phyloP scores from a whole-genome alignment of 2,797 vertebrate genomes.

The Gymnocypris eckloni region DNA sequence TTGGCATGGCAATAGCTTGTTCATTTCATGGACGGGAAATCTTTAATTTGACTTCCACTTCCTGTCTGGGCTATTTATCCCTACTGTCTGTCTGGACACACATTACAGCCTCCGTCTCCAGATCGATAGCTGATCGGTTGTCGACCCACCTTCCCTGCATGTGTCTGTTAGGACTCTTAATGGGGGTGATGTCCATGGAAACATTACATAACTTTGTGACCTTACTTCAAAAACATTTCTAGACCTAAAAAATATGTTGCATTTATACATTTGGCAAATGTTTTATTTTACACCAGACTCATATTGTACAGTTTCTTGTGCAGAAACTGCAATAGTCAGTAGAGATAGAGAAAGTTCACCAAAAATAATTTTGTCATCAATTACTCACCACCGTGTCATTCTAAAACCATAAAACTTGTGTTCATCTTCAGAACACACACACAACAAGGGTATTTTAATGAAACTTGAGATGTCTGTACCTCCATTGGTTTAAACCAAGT shows the following conservation, averaged over 20 bases:
- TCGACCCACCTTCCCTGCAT: not conserved
- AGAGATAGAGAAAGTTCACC: not conserved
- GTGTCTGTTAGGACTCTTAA: not conserved
- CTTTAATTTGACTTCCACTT: constrained; percentile 71
- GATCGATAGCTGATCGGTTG: constrained; percentile 22
- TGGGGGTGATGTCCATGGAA: not conserved
- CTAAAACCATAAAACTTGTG: no score
- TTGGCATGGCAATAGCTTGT: constrained; percentile 68
- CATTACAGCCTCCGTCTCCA: constrained; percentile 35
- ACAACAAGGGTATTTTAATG: not conserved
- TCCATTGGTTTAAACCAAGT: not conserved
- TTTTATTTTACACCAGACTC: not conserved
- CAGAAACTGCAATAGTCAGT: not conserved
- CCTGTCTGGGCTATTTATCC: constrained; percentile 66
- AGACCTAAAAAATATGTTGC: not conserved
- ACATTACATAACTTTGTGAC: not conserved
- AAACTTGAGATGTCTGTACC: not conserved
- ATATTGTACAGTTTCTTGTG: not conserved
- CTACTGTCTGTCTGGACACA: constrained; percentile 50
- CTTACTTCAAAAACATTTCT: not conserved
- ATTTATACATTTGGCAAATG: not conserved
- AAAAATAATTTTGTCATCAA: not conserved
- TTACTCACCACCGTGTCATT: not conserved
- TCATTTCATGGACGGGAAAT: constrained; percentile 75
- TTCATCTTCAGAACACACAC: not conserved